phyloP scores from a whole-genome alignment of 2,888 invertebrate genomes.

The Tetragnatha montana region DNA sequence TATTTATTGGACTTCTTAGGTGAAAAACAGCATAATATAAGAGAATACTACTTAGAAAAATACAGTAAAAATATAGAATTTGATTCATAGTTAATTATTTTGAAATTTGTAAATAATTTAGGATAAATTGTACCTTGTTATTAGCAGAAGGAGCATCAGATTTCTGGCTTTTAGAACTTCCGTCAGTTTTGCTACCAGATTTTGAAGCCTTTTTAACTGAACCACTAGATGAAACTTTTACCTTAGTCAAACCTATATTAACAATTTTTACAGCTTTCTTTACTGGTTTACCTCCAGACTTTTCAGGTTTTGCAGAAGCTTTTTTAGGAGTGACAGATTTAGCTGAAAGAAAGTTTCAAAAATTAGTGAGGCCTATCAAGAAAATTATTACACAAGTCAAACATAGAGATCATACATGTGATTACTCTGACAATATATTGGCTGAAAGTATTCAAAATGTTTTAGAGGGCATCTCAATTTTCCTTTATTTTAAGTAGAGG shows the following conservation, averaged over 20 bases:
- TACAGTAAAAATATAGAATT: neutral
- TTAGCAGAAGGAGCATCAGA: constrained; percentile 4
- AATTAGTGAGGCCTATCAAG: no score
- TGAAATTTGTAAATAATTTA: neutral
- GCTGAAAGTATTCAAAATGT: no score
- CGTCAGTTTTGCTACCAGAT: constrained; percentile 15
- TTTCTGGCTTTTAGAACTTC: constrained; percentile 45
- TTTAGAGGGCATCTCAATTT: no score
- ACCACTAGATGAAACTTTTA: constrained; percentile 16
- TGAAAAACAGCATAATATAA: neutral
- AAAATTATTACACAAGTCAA: no score
- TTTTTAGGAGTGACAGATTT: constrained; percentile 8
- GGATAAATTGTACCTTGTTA: constrained; percentile 12
- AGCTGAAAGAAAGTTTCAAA: no score
- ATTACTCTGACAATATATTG: no score
- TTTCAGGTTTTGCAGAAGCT: constrained; percentile 23
- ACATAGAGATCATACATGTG: no score
- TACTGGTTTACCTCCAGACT: constrained; percentile 22
- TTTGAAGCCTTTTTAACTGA: constrained; percentile 35
- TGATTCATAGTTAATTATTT: neutral
- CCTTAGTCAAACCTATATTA: constrained; percentile 29
- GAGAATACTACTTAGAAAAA: neutral
- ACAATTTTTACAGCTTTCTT: constrained; percentile 51
- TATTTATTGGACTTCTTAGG: no score
- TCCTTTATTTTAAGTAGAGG: no score